Conservation (phyloP, 2,797 vertebrate species). For the Pelochelys cantorii region DNA sequence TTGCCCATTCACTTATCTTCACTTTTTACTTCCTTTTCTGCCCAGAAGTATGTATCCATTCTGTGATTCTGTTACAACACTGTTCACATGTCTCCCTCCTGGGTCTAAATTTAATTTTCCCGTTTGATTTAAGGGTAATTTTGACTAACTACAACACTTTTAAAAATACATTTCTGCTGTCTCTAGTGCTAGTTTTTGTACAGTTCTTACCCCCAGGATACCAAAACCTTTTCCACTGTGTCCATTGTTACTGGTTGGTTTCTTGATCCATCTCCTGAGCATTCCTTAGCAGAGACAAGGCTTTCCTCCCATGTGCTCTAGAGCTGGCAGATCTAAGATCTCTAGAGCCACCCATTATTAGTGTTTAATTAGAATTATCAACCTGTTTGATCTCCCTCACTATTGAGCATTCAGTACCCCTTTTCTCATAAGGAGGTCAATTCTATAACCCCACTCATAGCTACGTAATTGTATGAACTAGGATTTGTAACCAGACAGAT, state of each 20-base stretch:
- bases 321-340: not conserved
- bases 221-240: constrained; percentile 7
- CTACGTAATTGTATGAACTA: not conserved
- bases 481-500: not conserved
- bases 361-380: not conserved
- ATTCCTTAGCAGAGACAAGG: not conserved
- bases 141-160: constrained; percentile 19
- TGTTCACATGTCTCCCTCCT: constrained; percentile 19
- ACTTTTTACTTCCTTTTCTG: not conserved
- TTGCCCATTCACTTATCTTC: constrained; percentile 40
- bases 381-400: not conserved
- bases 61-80: constrained; percentile 21
- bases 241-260: not conserved
- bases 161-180: not conserved
- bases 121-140: constrained; percentile 27
- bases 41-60: constrained; percentile 4
- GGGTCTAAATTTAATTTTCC: constrained; percentile 39
- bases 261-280: not conserved
- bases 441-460: not conserved
- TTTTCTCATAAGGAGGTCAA: not conserved
- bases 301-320: not conserved
- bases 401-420: not conserved
- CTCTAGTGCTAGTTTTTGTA: not conserved
- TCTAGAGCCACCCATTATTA: not conserved
- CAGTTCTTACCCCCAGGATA: not conserved